A percentile compares a stretch with the other conserved stretches of the same genome.
Evolutionary conservation across 2,797 vertebrate genomes (phyloP).

Genomic region (Jordanella pulchra): DNA sequence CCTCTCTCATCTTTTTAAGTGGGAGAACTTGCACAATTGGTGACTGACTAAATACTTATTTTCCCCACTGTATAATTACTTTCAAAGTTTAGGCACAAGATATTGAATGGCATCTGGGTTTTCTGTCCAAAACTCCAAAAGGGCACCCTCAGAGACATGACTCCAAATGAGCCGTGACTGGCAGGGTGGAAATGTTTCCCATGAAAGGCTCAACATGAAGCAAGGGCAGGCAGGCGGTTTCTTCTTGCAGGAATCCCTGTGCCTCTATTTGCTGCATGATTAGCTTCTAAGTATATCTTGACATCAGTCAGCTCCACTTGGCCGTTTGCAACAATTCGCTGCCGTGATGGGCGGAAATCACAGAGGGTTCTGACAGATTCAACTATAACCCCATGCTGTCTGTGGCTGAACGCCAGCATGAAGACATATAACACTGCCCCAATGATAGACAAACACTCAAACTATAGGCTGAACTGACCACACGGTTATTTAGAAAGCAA

Average conservation of each 20-base stretch:
- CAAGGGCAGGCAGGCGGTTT: conserved; percentile 51
- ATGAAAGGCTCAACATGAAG: conserved; percentile 54
- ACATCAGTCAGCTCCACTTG: conserved; percentile 67
- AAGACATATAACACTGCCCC: conserved; percentile 55
- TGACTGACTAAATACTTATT: too few relatives aligned
- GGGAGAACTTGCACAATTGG: too few relatives aligned
- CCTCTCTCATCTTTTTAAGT: too few relatives aligned
- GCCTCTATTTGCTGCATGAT: conserved; percentile 77
- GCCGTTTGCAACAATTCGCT: conserved; percentile 59
- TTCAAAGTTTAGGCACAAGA: conserved; percentile 33
- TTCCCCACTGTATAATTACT: conserved; percentile 9
- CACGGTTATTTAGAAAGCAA: conserved; percentile 53
- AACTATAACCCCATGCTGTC: conserved; percentile 57
- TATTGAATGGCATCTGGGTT: conserved; percentile 32
- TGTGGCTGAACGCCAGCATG: conserved; percentile 53
- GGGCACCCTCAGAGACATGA: conserved; percentile 32
- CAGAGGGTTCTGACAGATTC: conserved; percentile 63
- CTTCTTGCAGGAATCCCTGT: conserved; percentile 56
- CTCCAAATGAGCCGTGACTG: conserved; percentile 52
- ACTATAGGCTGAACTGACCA: conserved; percentile 34
- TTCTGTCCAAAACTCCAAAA: conserved; percentile 43
- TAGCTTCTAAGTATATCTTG: conserved; percentile 76
- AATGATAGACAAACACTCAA: conserved; percentile 34
- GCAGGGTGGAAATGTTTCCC: conserved; percentile 64
- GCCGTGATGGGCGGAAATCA: conserved; percentile 58